These are phyloP conservation scores for Nephrotoma guestfalica DNA, from an alignment of 2,888 invertebrate species.

Conservation along the genomic window DNA sequence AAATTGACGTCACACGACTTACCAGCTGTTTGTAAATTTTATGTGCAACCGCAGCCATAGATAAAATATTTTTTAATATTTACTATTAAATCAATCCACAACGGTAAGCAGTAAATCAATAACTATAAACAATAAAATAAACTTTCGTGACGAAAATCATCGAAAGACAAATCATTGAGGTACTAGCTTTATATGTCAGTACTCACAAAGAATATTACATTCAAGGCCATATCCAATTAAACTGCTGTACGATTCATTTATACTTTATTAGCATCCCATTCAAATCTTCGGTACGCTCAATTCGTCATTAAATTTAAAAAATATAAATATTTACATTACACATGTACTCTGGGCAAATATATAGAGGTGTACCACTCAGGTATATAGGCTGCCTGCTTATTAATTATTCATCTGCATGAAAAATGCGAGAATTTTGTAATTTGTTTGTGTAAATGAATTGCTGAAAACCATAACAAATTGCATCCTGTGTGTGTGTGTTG, in stretches of 20 bases:
- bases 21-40: too few species aligned
- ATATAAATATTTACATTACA: background rate
- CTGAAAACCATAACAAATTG: background rate
- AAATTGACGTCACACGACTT: too few species aligned
- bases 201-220: background rate
- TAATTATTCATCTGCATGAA: background rate
- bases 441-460: background rate
- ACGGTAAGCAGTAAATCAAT: background rate
- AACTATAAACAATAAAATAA: background rate
- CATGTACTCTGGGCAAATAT: background rate
- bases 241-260: background rate
- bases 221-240: background rate
- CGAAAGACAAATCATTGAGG: background rate
- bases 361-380: background rate
- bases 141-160: background rate
- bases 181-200: background rate
- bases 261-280: background rate
- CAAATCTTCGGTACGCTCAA: background rate
- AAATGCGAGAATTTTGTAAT: background rate
- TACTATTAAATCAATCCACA: background rate
- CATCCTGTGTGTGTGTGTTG: background rate
- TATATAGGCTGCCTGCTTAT: background rate
- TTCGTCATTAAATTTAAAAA: background rate
- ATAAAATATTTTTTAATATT: too few species aligned
- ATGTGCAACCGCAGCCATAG: too few species aligned